Evolutionary conservation across 2,888 invertebrate genomes (phyloP), one percentile per base, ranked within the genome.

Genomic region (Xestia ashworthii): DNA sequence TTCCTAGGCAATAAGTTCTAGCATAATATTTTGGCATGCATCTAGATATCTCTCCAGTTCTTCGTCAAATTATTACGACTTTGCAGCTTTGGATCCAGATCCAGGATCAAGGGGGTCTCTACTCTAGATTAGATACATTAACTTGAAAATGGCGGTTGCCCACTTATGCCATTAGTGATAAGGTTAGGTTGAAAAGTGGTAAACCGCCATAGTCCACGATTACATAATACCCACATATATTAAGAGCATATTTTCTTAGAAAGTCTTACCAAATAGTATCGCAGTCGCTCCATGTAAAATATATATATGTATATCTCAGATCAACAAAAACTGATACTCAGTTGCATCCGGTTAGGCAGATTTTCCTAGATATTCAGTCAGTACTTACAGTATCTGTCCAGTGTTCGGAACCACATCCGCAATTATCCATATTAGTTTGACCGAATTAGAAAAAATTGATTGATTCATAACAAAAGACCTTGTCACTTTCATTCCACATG

Each of bases 1-100:
- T 71, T 80, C 6, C n/a, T 14, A 48, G 32, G 22, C 41, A 69
- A 58, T 32, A 32, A 48, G 48, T 25, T 75, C 19, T 41, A 25
- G 25, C 41, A 48, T 3, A 3, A 55, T 74, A 8, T 55, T 58
- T 9, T 46, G n/a, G 16, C 14, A 11, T 22, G 16, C 48, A 75
- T 25, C 25, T 78, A 16, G 38, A 46, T 16, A 60, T 60, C 16
- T 60, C 4, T 32, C 60, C 32, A 60, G 60, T 16, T 76, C 25
- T 22, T 9, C 9, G 32, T 46, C 2, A 19, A 25, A 60, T 58
- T 5, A 11, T 46, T n/a, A 32, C 12, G 16, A 11, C 12, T 72
- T 55, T 44, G n/a, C 44, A 50, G 16, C 12, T 72, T 55, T 44
- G n/a, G 50, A 44, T 9, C 5, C 25, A 22, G 9, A 60, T 25